Base-by-base conservation (phyloP, 2,797 vertebrate species). In the Poecilia wingei region DNA sequence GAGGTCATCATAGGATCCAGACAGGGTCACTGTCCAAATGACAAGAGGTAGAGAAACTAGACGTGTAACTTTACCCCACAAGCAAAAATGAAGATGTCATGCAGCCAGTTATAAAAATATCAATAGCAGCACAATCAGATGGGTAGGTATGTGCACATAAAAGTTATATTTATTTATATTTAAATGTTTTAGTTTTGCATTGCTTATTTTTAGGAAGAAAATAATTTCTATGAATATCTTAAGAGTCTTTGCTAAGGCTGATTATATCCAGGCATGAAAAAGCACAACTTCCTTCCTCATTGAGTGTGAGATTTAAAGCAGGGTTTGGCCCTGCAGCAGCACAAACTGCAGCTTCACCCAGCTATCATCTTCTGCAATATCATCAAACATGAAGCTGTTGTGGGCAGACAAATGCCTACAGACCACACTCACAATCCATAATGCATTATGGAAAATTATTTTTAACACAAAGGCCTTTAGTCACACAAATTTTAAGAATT, bases 1-100 rank as follows among this genome's bases (percentile, higher is more conserved):
- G 73, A 74, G 77, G 72, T 47, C 43, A 18, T 20, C 14, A 7
- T 49, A 43, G 36, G 22, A 73, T 71, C 39, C 41, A 77, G 46
- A 80, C 9, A 28, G 31, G 28, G 49, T 70, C 28, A 59, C 14
- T 76, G 47, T 5, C 49, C 10, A 69, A 45, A 2, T 33, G 28
- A 59, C 13, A 14, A 28, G 5, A 59, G 10, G 53, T 10, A 57
- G 53, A 57, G 9, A 28, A 57, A 57, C 22, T 25, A 55, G 53
- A 55, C 9, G 3, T 55, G 53, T 12, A 31, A 31, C n/a, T 59
- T 59, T 31, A 59, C 49, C 20, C 7, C 20, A 51, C 49, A 8
- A 51, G 20, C 49, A 51, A 51, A 51, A 22, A 3, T 51, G 49
- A 25, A 51, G 20, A 22, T 1, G 7, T 51, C 49, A 22, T 22